A percentile compares a stretch with the other conserved stretches of the same genome.
These are phyloP conservation scores for Latheticus oryzae DNA, from an alignment of 2,888 invertebrate genomes.

Conservation along the genomic window DNA sequence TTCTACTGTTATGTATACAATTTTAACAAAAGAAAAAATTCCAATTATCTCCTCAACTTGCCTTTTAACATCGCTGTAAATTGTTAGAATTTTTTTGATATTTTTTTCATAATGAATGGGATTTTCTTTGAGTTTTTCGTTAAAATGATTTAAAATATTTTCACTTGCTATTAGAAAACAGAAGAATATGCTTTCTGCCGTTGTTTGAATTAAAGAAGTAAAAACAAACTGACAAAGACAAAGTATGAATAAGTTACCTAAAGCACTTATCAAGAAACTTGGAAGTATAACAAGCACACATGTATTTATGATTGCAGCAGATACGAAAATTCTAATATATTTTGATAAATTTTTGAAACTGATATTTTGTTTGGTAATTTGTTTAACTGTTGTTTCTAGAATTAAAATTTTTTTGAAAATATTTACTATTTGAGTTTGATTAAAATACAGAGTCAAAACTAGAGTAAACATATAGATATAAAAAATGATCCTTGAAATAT, in stretches of 20 bases:
- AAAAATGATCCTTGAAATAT: background rate
- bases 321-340: background rate
- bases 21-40: background rate
- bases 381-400: background rate
- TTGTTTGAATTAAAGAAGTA: background rate
- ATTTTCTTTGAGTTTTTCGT: no score
- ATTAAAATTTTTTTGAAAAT: background rate
- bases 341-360: background rate
- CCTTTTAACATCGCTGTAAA: background rate
- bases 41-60: slow-evolving; percentile 1
- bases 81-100: background rate
- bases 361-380: background rate
- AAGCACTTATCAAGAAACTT: no score
- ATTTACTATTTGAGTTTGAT: background rate
- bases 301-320: background rate
- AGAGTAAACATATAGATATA: background rate
- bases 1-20: background rate
- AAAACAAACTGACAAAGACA: background rate
- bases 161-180: background rate
- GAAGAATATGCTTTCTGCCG: background rate
- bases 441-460: background rate
- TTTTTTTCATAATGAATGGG: background rate
- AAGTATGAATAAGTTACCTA: background rate
- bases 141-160: background rate
- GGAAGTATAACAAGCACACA: background rate